Percentiles rank a stretch among this genome's conserved stretches.
Evolutionary conservation across 2,113 vertebrate species (phyloP).

Genomic region (Rhombomys opimus): DNA sequence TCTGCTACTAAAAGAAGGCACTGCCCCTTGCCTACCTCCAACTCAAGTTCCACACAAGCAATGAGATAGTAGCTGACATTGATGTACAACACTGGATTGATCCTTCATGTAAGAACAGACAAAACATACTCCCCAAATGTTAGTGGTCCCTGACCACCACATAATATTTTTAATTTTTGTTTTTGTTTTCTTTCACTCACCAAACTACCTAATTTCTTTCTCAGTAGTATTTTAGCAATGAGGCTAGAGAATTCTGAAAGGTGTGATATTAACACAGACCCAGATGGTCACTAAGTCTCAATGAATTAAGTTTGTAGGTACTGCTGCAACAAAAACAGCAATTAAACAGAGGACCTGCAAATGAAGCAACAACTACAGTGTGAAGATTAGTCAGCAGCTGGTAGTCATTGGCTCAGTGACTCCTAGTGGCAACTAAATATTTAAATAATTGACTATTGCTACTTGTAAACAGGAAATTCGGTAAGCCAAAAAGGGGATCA

Average conservation of each 20-base stretch:
- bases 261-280: constrained; percentile 80
- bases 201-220: constrained; percentile 81
- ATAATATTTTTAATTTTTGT: constrained; percentile 57
- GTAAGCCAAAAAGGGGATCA: constrained; percentile 85
- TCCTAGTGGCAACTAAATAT: constrained; percentile 88
- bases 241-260: constrained; percentile 82
- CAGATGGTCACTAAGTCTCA: constrained; percentile 82
- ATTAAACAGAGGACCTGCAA: constrained; percentile 78
- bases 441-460: constrained; percentile 87
- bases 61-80: constrained; percentile 55
- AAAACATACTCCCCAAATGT: constrained; percentile 52
- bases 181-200: constrained; percentile 62
- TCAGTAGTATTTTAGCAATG: constrained; percentile 87
- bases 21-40: constrained; percentile 64
- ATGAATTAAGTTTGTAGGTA: constrained; percentile 84
- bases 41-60: constrained; percentile 33
- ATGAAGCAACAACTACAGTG: constrained; percentile 86
- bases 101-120: constrained; percentile 78
- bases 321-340: constrained; percentile 85
- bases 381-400: constrained; percentile 87
- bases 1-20: constrained; percentile 75
- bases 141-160: constrained; percentile 77
- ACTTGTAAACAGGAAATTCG: constrained; percentile 89
- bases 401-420: constrained; percentile 87
- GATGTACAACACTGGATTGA: constrained; percentile 74